Evolutionary conservation across 2,888 invertebrate genomes (phyloP), one percentile per base, ranked within the genome.

Genomic region (Furcula furcula): DNA sequence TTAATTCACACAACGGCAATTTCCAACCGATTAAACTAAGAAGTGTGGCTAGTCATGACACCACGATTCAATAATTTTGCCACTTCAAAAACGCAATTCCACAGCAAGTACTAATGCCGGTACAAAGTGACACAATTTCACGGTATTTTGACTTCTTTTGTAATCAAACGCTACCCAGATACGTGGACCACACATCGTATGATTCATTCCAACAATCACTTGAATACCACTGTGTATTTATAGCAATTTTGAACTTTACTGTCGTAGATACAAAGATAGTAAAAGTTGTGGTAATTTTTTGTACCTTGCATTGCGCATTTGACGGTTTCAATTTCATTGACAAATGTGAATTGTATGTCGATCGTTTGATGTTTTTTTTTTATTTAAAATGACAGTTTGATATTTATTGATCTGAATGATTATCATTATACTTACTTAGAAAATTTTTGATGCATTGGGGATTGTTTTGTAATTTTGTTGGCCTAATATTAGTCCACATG

Each of bases 71-170:
- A 74, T 62, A 46, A 65, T 35, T 60, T 74, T 63, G 66, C 63
- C 71, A 76, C 78, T 74, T 69, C 66, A 71, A 57, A 54, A 58
- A 57, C 55, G 48, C 48, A 57, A 56, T 56, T 50, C 31, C 18
- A 54, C 63, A 57, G 41, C 64, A 70, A 53, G 46, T 58, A 55
- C 45, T 55, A 46, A 44, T 36, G 29, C 37, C 40, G 16, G 38
- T 40, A 63, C 65, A 75, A 76, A 59, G 75, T 84, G 84, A 85
- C 81, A 77, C 72, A 83, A 88, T 87, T 87, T 85, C 74, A 87
- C 72, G 87, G 73, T 39, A 50, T 76, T 69, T 80, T 80, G 76
- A 76, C 47, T 74, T 58, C 64, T 60, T 68, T 74, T 71, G 62
- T 55, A 54, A 56, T 56, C 46, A 48, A 46, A 59, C 40, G 76